Base-by-base conservation (phyloP, 2,797 vertebrate species). In the Rhynchotus rufescens region DNA sequence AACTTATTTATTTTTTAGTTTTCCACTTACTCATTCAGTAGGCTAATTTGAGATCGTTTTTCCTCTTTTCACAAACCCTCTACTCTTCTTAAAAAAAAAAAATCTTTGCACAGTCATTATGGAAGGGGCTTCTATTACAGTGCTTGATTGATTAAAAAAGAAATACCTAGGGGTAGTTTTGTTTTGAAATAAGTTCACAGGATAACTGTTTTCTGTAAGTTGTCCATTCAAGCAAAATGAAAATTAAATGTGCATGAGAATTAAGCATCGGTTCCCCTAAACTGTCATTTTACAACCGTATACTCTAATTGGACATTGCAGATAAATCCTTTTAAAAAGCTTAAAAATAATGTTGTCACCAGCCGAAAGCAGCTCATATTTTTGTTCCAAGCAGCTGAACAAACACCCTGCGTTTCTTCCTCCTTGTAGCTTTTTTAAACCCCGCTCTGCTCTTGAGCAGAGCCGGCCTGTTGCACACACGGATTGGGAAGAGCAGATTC, bases 281-380 rank as follows among this genome's bases (percentile, higher is more conserved):
- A 92, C 56, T 86, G 44, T 47, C 86, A 30, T 71, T 81, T 89
- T 89, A 52, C 64, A 45, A 81, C 45, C 30, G 23, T 56, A 17
- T 61, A 51, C 76, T 96, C 88, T 93, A 94, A 89, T 84, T 89
- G 64, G 65, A 90, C 88, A 32, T 44, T 54, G 57, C 49, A 88
- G 91, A 93, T 94, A 90, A 96, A 94, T 95, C 87, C 32, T 69
- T 92, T 82, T 84, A 80, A 92, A 80, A 94, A 88, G 75, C 56
- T 69, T 65, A 44, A 84, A 88, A 71, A 4, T 49, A 90, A 88
- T 67, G 17, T 60, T 93, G 89, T 81, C 61, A 26, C 36, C 23
- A 81, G 67, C 44, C 64, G 71, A 15, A 20, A 90, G 86, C 45
- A 61, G 62, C 42, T 89, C 34, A 8, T 62, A 30, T 81, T 89